phyloP scores from a whole-genome alignment of 2,113 vertebrate species.

The Myxocyprinus asiaticus region DNA sequence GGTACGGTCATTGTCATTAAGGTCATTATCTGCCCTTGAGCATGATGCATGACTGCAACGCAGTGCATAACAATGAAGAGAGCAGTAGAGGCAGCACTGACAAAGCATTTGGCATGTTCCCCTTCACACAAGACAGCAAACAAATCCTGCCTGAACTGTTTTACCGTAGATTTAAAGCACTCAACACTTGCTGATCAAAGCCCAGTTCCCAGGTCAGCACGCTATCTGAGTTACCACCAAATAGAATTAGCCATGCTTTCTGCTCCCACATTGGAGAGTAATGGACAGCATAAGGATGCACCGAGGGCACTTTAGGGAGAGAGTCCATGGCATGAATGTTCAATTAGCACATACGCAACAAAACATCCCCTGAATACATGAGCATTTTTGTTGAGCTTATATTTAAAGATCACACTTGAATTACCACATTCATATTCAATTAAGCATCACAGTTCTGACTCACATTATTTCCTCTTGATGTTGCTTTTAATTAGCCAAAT shows the following conservation, averaged over 20 bases:
- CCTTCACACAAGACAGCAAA: slow-evolving; percentile 5
- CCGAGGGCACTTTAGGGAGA: slow-evolving; percentile 33
- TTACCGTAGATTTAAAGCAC: slow-evolving; percentile 20
- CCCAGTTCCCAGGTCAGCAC: slow-evolving; percentile 22
- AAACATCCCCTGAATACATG: slow-evolving; percentile 37
- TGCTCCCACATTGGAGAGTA: slow-evolving; percentile 12
- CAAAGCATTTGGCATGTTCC: slow-evolving; percentile 32
- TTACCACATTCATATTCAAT: slow-evolving; percentile 60
- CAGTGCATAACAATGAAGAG: slow-evolving; percentile 40
- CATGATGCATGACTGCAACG: slow-evolving; percentile 47
- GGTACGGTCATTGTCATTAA: slow-evolving; percentile 48
- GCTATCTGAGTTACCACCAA: slow-evolving; percentile 27
- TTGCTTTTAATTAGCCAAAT: slow-evolving; percentile 61
- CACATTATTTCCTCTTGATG: slow-evolving; percentile 55
- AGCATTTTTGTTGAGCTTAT: slow-evolving; percentile 47
- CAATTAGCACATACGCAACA: slow-evolving; percentile 40
- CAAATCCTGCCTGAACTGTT: slow-evolving; percentile 16
- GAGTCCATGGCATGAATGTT: slow-evolving; percentile 16
- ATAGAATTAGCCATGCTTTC: slow-evolving; percentile 27
- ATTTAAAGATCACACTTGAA: slow-evolving; percentile 54
- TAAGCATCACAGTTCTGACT: slow-evolving; percentile 48
- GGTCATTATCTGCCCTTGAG: slow-evolving; percentile 56
- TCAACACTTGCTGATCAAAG: slow-evolving; percentile 30
- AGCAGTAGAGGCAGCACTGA: slow-evolving; percentile 33
- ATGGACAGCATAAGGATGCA: slow-evolving; percentile 37